Evolutionary conservation across 2,113 vertebrate genomes (phyloP).

Genomic region (Percopsis transmontana): DNA sequence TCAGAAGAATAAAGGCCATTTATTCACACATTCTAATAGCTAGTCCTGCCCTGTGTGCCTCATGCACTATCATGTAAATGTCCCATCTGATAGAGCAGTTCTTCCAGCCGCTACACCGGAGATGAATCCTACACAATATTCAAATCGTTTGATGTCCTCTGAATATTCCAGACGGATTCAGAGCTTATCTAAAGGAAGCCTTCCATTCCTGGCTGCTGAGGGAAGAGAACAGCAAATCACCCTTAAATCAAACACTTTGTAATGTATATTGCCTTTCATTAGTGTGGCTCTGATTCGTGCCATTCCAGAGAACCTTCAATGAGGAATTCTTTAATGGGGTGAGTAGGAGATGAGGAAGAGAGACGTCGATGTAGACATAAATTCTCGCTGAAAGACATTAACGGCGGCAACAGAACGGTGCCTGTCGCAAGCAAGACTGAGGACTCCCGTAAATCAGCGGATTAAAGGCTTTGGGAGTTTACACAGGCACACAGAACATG

Average conservation of each 20-base stretch:
- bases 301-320: constrained; percentile 50
- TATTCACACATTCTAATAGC: constrained; percentile 54
- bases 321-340: constrained; percentile 67
- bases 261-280: constrained; percentile 78
- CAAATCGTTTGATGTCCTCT: constrained; percentile 71
- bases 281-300: constrained; percentile 64
- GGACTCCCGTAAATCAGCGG: constrained; percentile 62
- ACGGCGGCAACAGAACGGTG: constrained; percentile 56
- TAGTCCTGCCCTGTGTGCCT: constrained; percentile 28
- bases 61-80: constrained; percentile 69
- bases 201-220: constrained; percentile 37
- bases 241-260: constrained; percentile 77
- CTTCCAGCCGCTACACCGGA: constrained; percentile 38
- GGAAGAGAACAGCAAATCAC: constrained; percentile 66
- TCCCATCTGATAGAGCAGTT: constrained; percentile 58
- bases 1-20: constrained; percentile 49
- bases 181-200: constrained; percentile 62
- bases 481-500: constrained; percentile 43
- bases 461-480: constrained; percentile 63
- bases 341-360: constrained; percentile 55
- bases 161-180: constrained; percentile 56
- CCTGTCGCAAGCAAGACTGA: constrained; percentile 54
- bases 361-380: constrained; percentile 64
- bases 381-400: constrained; percentile 65
- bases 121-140: constrained; percentile 59